Conservation (phyloP, 2,113 vertebrate species). For the Dromaius novaehollandiae region DNA sequence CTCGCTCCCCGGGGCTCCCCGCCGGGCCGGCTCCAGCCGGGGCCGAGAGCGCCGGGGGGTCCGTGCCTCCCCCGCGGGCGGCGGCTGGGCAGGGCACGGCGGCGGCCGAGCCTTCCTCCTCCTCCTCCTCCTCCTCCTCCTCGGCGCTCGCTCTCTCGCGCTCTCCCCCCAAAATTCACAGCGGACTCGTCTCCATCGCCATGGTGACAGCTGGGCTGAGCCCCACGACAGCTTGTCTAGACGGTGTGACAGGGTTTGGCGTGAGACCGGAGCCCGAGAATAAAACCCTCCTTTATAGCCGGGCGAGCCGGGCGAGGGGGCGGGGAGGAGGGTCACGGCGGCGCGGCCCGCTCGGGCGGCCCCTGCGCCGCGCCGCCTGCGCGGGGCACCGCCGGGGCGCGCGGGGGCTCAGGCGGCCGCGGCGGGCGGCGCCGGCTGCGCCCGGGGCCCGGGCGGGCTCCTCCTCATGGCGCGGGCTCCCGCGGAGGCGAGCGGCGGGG, state of each 20-base stretch:
- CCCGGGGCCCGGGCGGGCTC: neutral
- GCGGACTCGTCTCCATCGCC: constrained; percentile 85
- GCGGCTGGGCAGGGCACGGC: constrained; percentile 3
- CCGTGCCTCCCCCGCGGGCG: constrained; percentile 21
- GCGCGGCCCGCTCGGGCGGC: constrained; percentile 7
- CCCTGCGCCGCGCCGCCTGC: neutral
- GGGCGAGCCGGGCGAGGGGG: constrained; percentile 28
- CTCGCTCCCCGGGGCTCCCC: constrained; percentile 49
- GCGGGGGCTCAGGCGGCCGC: neutral
- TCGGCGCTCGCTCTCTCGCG: constrained; percentile 61
- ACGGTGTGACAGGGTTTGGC: constrained; percentile 83
- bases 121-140: constrained; percentile 21
- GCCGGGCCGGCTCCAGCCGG: constrained; percentile 56
- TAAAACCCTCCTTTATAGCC: constrained; percentile 77
- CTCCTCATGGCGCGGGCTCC: neutral
- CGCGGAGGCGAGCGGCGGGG: neutral
- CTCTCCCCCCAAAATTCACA: constrained; percentile 82
- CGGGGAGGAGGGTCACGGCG: neutral
- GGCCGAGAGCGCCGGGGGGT: constrained; percentile 33
- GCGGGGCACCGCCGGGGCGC: neutral
- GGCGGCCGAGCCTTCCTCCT: constrained; percentile 27
- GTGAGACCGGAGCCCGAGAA: constrained; percentile 81
- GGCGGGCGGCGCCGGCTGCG: no score
- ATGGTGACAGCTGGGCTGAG: constrained; percentile 87
- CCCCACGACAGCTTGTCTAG: constrained; percentile 84